A percentile compares a stretch with the other conserved stretches of the same genome.
Conservation (phyloP, 1,140 invertebrate genomes). For the Carposina sasakii region DNA sequence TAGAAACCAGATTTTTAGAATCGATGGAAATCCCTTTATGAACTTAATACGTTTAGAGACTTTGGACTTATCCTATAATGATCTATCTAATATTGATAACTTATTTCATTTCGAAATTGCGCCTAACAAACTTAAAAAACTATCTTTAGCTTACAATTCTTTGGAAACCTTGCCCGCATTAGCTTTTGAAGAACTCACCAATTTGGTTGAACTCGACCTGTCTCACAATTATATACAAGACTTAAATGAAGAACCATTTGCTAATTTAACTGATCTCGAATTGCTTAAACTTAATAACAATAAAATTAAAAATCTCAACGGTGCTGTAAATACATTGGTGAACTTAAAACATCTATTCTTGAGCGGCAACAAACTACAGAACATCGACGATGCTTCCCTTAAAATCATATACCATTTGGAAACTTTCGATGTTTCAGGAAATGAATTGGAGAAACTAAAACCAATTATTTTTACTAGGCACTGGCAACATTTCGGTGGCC, state of each 20-base stretch:
- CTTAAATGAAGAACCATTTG: slow-evolving; percentile 46
- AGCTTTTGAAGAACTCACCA: slow-evolving; percentile 41
- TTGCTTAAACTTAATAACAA: slow-evolving; percentile 47
- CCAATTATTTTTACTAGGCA: slow-evolving; percentile 45
- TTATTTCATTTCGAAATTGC: slow-evolving; percentile 42
- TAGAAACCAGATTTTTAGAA: slow-evolving; percentile 34
- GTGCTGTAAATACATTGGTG: slow-evolving; percentile 45
- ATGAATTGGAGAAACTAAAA: slow-evolving; percentile 39
- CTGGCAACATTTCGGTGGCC: slow-evolving; percentile 48
- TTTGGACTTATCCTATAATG: slow-evolving; percentile 45
- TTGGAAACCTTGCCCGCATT: slow-evolving; percentile 37
- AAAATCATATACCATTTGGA: slow-evolving; percentile 52
- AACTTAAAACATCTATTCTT: slow-evolving; percentile 51
- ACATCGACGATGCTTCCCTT: slow-evolving; percentile 43
- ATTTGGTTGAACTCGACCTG: slow-evolving; percentile 48
- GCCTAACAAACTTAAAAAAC: slow-evolving; percentile 35
- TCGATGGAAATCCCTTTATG: slow-evolving; percentile 34
- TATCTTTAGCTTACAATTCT: slow-evolving; percentile 41
- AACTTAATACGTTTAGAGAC: slow-evolving; percentile 32
- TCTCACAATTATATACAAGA: slow-evolving; percentile 46
- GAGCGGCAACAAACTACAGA: slow-evolving; percentile 42
- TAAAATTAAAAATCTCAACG: slow-evolving; percentile 49
- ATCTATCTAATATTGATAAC: slow-evolving; percentile 35
- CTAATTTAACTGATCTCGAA: slow-evolving; percentile 44
- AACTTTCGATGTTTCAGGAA: slow-evolving; percentile 54